Conservation (phyloP, 2,797 vertebrate species). For the Pangasius mekongensis region DNA sequence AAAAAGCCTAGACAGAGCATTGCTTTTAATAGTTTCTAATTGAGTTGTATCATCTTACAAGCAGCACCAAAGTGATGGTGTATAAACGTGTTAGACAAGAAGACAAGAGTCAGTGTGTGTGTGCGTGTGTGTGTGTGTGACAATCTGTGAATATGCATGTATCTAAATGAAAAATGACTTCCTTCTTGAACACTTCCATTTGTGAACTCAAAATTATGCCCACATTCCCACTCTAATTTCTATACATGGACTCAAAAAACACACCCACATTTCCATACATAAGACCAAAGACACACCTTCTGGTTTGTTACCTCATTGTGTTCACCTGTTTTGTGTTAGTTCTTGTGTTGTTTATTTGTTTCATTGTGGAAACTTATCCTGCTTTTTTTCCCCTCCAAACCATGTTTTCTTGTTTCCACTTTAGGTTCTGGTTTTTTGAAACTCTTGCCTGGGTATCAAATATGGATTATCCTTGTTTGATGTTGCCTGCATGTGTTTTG, state of each 20-base stretch:
- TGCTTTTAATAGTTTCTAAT: no score
- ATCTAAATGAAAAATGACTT: background rate
- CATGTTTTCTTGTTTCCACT: background rate
- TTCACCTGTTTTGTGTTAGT: background rate
- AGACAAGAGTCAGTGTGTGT: no score
- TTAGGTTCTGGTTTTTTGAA: background rate
- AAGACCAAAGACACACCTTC: background rate
- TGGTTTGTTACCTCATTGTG: background rate
- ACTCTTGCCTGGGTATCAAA: background rate
- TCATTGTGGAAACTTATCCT: background rate
- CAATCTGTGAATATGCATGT: no score
- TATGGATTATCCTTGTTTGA: background rate
- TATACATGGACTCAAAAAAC: background rate
- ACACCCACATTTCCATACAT: background rate
- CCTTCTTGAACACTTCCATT: background rate
- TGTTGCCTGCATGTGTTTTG: background rate
- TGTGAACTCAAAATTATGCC: background rate
- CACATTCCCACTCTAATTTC: background rate
- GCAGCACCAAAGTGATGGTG: no score
- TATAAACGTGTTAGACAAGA: no score
- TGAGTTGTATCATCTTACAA: no score
- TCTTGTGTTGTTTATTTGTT: background rate
- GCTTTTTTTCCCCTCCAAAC: background rate
- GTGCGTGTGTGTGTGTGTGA: no score
- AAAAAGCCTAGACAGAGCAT: no score